These are phyloP conservation scores for Mesocentrotus franciscanus DNA, from an alignment of 53 echinoderm and acorn worm genomes.

Conservation along the genomic window DNA sequence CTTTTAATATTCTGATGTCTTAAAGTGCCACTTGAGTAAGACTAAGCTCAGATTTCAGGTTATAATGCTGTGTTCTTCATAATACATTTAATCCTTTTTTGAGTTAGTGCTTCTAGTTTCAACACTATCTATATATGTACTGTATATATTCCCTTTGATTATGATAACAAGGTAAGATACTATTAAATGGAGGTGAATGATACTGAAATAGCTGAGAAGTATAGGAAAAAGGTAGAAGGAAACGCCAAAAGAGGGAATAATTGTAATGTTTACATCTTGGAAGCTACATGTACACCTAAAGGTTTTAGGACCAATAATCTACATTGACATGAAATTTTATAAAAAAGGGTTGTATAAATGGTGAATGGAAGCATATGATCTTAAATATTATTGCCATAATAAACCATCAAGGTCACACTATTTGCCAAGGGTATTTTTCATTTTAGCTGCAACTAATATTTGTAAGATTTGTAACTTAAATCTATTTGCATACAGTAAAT, in stretches of 20 bases:
- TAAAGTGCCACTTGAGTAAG: background rate
- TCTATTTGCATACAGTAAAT: background rate
- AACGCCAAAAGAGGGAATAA: background rate
- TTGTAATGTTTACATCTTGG: background rate
- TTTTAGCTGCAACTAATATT: constrained; percentile 6
- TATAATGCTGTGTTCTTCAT: background rate
- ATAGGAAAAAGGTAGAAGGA: background rate
- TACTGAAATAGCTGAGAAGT: constrained; percentile 13
- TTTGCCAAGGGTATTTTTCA: constrained; percentile 27
- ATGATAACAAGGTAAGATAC: background rate
- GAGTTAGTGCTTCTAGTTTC: background rate
- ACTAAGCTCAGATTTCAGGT: background rate
- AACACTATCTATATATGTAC: background rate
- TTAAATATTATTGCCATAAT: background rate
- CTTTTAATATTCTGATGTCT: background rate
- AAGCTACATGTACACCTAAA: background rate
- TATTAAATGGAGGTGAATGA: background rate
- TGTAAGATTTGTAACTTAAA: background rate
- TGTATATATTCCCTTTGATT: background rate
- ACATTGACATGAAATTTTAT: background rate
- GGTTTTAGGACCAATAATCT: background rate
- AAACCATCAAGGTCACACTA: background rate
- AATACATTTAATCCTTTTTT: background rate
- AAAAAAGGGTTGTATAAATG: background rate
- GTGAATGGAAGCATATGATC: background rate